phyloP scores from a whole-genome alignment of 30 jellyfish, hydroid and myxozoan genomes.

The Aurelia sp. region DNA sequence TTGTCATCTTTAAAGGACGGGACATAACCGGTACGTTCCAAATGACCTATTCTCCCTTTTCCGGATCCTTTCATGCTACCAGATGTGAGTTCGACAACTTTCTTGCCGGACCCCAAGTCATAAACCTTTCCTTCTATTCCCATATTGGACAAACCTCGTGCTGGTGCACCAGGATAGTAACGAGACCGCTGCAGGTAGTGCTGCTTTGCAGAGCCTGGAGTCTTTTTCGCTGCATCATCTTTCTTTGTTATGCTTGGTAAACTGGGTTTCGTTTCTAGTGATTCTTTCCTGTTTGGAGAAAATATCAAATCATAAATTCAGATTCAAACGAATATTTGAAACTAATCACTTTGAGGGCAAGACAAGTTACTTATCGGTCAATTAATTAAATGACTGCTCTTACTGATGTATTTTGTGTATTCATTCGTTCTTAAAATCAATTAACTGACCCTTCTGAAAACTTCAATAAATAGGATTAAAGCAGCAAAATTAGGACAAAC shows the following conservation, averaged over 20 bases:
- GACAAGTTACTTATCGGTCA: too few species aligned
- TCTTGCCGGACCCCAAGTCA: conserved; percentile 93
- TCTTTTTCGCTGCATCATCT: conserved; percentile 24
- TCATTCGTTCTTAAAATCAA: too few species aligned
- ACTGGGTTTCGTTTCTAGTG: conserved; percentile 11
- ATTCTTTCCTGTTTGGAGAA: conserved; percentile 23
- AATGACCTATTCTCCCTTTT: conserved; percentile 46
- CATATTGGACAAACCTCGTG: conserved; percentile 73
- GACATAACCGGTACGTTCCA: conserved; percentile 63
- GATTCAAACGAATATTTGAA: neutral
- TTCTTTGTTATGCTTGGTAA: conserved; percentile 47
- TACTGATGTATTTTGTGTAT: too few species aligned
- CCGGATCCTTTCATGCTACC: conserved; percentile 77
- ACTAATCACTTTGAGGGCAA: too few species aligned
- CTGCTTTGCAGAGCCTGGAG: conserved; percentile 92
- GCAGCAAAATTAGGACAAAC: too few species aligned
- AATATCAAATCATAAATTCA: neutral
- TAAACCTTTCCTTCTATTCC: conserved; percentile 92
- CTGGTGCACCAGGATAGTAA: conserved; percentile 96
- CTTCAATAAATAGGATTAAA: too few species aligned
- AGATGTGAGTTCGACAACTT: conserved; percentile 93
- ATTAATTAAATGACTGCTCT: too few species aligned
- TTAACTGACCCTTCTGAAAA: too few species aligned
- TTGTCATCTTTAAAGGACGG: conserved; percentile 84
- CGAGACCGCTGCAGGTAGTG: conserved; percentile 91